Percentiles rank a stretch among this genome's conserved stretches.
Evolutionary conservation across 2,888 invertebrate genomes (phyloP).

Genomic region (Eueremaeus valkanovi): DNA sequence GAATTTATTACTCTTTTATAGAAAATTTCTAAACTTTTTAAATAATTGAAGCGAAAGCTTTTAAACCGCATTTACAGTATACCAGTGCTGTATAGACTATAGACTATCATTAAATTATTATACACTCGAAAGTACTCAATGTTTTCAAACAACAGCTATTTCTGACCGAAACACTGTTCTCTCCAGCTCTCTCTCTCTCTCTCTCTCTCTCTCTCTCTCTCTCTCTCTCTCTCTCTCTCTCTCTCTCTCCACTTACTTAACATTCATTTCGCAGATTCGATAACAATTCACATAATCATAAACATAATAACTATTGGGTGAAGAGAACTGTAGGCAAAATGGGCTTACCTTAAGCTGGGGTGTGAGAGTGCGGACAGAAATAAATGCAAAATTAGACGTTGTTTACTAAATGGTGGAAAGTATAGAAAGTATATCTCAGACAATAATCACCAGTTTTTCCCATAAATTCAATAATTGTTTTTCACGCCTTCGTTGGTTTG

Average conservation of each 20-base stretch:
- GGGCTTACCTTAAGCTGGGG: not conserved
- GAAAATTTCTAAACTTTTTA: too few species aligned
- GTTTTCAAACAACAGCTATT: not conserved
- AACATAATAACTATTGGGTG: not conserved
- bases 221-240: too few species aligned
- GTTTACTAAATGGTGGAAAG: too few species aligned
- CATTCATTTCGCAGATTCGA: not conserved
- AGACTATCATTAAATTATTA: too few species aligned
- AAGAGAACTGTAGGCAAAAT: not conserved
- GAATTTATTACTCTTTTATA: not conserved
- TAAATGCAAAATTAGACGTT: not conserved
- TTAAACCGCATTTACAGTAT: not conserved
- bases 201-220: too few species aligned
- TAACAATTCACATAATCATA: not conserved
- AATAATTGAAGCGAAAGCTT: not conserved
- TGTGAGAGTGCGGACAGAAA: not conserved
- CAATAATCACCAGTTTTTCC: conserved; percentile 8
- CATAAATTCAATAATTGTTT: conserved; percentile 17
- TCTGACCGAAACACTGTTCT: not conserved
- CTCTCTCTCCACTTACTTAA: too few species aligned
- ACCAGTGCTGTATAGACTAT: too few species aligned
- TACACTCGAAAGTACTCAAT: too few species aligned
- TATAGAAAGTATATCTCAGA: not conserved
- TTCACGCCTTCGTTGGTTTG: not conserved
- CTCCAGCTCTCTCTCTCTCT: too few species aligned